Percentiles rank a stretch among this genome's conserved stretches.
These are phyloP conservation scores for Drosophila erecta DNA, from an alignment of 1,140 invertebrate genomes.

Conservation along the genomic window DNA sequence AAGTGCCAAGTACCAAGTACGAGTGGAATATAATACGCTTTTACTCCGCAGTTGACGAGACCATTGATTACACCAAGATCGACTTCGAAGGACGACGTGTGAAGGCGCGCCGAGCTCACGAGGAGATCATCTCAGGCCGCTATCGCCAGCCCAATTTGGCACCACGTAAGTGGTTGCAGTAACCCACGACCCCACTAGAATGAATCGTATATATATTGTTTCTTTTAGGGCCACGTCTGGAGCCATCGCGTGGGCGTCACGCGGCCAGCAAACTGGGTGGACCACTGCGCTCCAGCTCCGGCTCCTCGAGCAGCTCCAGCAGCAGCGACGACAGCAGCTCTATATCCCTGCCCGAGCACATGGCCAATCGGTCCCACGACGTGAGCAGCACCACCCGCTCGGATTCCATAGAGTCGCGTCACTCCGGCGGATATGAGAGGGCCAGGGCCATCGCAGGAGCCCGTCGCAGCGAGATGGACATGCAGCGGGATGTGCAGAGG, in stretches of 20 bases:
- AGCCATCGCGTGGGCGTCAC: constrained; percentile 48
- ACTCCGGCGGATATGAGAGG: constrained; percentile 78
- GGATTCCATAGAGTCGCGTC: constrained; percentile 73
- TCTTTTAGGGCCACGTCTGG: constrained; percentile 65
- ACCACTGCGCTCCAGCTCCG: constrained; percentile 55
- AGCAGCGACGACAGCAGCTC: constrained; percentile 71
- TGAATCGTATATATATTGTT: too few species aligned
- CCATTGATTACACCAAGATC: constrained; percentile 80
- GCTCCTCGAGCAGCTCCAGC: constrained; percentile 64
- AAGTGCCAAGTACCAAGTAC: background rate
- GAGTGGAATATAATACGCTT: background rate
- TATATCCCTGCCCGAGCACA: constrained; percentile 55
- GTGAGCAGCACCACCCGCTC: constrained; percentile 78
- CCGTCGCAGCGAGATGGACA: constrained; percentile 75
- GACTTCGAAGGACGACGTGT: constrained; percentile 81
- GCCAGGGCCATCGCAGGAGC: constrained; percentile 72
- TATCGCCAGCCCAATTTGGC: constrained; percentile 81
- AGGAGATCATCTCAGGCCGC: constrained; percentile 83
- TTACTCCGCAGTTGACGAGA: constrained; percentile 67
- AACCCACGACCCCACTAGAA: background rate
- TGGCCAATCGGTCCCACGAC: constrained; percentile 58
- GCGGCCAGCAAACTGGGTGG: constrained; percentile 46
- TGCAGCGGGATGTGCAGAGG: constrained; percentile 73
- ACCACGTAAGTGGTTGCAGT: constrained; percentile 54
- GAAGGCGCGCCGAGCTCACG: constrained; percentile 80